phyloP scores from a whole-genome alignment of 2,888 invertebrate species.

The Watsonalla binaria region DNA sequence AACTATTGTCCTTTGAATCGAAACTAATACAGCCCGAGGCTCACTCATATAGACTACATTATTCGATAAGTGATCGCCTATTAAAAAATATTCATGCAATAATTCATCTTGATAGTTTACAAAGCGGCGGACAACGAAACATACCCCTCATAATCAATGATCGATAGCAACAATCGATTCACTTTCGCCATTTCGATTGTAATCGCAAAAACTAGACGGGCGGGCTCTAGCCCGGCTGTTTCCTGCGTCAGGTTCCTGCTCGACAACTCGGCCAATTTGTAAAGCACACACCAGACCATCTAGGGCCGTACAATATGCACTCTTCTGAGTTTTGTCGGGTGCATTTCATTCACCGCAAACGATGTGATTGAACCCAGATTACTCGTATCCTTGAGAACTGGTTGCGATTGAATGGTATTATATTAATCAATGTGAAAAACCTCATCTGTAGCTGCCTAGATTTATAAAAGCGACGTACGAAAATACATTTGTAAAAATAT shows the following conservation, averaged over 20 bases:
- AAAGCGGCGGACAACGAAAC: constrained; percentile 23
- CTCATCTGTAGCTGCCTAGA: constrained; percentile 24
- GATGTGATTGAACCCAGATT: constrained; percentile 66
- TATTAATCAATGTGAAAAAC: constrained; percentile 42
- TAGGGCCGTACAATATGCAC: constrained; percentile 14
- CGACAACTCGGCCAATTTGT: constrained; percentile 19
- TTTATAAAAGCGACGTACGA: no score
- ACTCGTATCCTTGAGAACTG: constrained; percentile 64
- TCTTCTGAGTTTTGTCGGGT: constrained; percentile 35
- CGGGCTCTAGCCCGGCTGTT: constrained; percentile 26
- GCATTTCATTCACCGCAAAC: constrained; percentile 64
- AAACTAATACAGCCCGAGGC: background rate
- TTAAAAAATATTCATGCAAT: constrained; percentile 2
- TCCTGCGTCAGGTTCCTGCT: constrained; percentile 19
- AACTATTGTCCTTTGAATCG: background rate
- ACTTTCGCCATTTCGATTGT: constrained; percentile 60
- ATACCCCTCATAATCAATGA: constrained; percentile 38
- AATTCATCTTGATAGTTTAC: constrained; percentile 7
- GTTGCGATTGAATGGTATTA: constrained; percentile 50
- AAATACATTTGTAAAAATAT: no score
- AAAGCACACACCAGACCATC: constrained; percentile 15
- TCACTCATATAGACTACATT: background rate
- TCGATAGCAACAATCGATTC: constrained; percentile 55
- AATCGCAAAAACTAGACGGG: constrained; percentile 55
- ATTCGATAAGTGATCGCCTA: background rate